These are phyloP conservation scores for Dolichopus griseipennis DNA, from an alignment of 2,888 invertebrate species.

Conservation along the genomic window DNA sequence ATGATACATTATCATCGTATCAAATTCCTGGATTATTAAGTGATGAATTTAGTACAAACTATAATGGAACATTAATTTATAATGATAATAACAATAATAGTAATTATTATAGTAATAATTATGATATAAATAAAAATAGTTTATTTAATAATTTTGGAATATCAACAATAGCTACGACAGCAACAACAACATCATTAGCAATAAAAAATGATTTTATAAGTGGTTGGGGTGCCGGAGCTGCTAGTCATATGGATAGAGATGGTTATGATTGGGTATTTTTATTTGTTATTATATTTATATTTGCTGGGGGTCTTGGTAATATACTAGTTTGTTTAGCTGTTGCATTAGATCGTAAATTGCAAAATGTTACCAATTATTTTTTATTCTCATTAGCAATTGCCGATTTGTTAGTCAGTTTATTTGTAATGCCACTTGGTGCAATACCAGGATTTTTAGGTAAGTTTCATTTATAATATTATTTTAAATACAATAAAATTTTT, in stretches of 20 bases:
- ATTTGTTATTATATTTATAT: conserved; percentile 74
- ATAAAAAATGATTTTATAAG: conserved; percentile 13
- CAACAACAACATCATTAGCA: conserved; percentile 17
- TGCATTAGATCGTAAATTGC: conserved; percentile 76
- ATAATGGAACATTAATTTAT: neutral
- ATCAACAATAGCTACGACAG: conserved; percentile 11
- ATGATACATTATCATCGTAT: neutral
- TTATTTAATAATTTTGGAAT: neutral
- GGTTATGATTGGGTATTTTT: conserved; percentile 73
- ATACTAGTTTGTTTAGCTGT: conserved; percentile 90
- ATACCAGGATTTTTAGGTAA: conserved; percentile 89
- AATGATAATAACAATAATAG: neutral
- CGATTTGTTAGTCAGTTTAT: conserved; percentile 82
- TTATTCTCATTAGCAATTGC: conserved; percentile 87
- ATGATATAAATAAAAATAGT: neutral
- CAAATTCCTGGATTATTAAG: neutral
- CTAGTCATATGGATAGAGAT: conserved; percentile 14
- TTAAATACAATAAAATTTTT: no score
- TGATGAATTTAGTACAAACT: neutral
- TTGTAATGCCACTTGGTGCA: conserved; percentile 94
- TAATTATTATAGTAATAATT: neutral
- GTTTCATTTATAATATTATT: conserved; percentile 30
- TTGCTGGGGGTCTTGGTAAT: conserved; percentile 84
- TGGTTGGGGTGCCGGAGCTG: neutral
- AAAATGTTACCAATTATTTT: conserved; percentile 95